Base-by-base conservation (phyloP, 1,140 invertebrate species). In the Saccostrea glomerata region DNA sequence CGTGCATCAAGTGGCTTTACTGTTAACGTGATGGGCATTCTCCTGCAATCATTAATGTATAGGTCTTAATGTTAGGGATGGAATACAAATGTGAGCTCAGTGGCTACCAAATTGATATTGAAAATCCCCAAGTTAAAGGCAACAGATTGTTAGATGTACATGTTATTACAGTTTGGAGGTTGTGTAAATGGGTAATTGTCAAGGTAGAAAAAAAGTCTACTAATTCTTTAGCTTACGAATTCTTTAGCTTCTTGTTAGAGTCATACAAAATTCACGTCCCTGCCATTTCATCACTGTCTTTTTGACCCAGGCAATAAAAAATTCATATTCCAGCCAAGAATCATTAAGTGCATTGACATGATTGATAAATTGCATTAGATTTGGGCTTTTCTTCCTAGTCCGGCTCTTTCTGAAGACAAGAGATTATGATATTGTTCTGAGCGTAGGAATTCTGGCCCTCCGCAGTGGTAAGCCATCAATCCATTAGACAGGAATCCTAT, bases 351-450 rank as follows among this genome's bases (percentile, higher is more conserved):
- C 70, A 77, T 15, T 77, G 23, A 30, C 70, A 77, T 77, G 70
- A 77, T 77, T 77, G 70, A 77, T 36, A 77, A 77, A 77, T 77
- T 77, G 70, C 70, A 77, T 77, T 77, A 77, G 70, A 77, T 77
- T 77, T 25, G 9, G 9, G 70, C 70, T 77, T 77, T 77, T 77
- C 70, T 77, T 77, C 70, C 30, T 77, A 77, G 25, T 77, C 70
- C 70, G 15, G 70, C 70, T 15, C 70, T 36, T 77, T 77, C 70
- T 77, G 70, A 77, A 77, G 70, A 77, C 70, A 77, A 77, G 70
- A 77, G 70, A 77, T 77, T 77, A 77, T 30, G 70, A 77, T 77
- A 77, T 77, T 77, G 70, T 77, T 77, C 70, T 77, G 70, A 36
- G 70, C 30, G 13, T 25, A 30, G 70, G 70, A 77, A 77, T 77